phyloP scores from a whole-genome alignment of 2,888 invertebrate genomes.

The Seira musarum region DNA sequence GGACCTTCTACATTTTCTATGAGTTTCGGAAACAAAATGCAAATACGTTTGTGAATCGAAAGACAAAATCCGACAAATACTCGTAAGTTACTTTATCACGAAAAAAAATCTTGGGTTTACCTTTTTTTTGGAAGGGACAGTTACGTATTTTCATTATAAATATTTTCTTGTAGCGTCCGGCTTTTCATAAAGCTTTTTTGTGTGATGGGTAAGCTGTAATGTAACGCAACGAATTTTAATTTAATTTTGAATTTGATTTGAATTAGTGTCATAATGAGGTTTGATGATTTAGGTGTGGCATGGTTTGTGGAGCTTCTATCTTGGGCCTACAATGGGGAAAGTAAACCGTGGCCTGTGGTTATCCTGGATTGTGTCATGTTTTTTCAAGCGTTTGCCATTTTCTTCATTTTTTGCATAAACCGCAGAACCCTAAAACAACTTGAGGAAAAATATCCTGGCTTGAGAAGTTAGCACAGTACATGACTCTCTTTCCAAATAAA shows the following conservation, averaged over 20 bases:
- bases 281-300: slow-evolving; percentile 19
- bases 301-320: slow-evolving; percentile 52
- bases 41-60: slow-evolving; percentile 41
- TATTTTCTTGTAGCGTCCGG: slow-evolving; percentile 33
- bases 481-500: background rate
- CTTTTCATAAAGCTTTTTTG: slow-evolving; percentile 53
- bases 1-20: slow-evolving; percentile 57
- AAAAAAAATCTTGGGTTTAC: background rate
- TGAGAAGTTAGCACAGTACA: slow-evolving; percentile 36
- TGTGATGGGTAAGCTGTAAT: slow-evolving; percentile 50
- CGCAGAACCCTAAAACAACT: slow-evolving; percentile 57
- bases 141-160: too few species aligned
- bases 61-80: slow-evolving; percentile 52
- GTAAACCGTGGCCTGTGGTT: slow-evolving; percentile 48
- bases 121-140: background rate
- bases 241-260: too few species aligned
- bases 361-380: slow-evolving; percentile 57
- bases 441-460: slow-evolving; percentile 56
- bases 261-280: too few species aligned
- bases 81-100: slow-evolving; percentile 27
- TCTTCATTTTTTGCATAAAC: slow-evolving; percentile 63
- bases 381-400: slow-evolving; percentile 56
- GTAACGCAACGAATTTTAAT: background rate
- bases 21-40: slow-evolving; percentile 53
- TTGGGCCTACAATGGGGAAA: slow-evolving; percentile 52